Base-by-base conservation (phyloP, 2,797 vertebrate genomes). In the Urosaurus nigricauda region DNA sequence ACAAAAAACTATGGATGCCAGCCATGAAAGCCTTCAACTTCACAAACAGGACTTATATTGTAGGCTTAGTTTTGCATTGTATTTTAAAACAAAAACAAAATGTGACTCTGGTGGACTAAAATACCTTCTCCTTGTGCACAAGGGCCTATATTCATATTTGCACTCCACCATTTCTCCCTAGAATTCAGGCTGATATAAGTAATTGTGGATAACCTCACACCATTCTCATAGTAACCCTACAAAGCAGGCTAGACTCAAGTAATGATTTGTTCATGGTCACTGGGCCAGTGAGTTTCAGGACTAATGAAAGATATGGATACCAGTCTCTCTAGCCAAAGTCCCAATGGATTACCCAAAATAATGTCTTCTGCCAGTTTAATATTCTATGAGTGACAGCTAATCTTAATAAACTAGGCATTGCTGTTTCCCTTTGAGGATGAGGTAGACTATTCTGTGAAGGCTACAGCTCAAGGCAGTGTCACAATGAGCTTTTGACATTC, bases 381-480 rank as follows among this genome's bases (percentile, higher is more conserved):
- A 37, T 40, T 58, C 68, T 68, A 11, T 68, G 29, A 68, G 24
- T 21, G 81, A 43, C 60, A 83, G n/a, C 16, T 2, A 70, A 51
- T 47, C 82, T 32, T 83, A 83, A 83, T 83, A 43, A 43, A 43
- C 43, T 43, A 43, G 43, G 43, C 35, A 60, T 81, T 81, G 43
- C 63, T 75, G 19, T 37, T 73, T 73, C 37, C 29, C 37, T 75
- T 21, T 24, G 73, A 21, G 37, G 43, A 7, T 26, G 65, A 68
- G 65, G 65, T 82, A 68, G 14, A 56, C 26, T 56, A 26, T 51
- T 32, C 60, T 56, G 32, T 24, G 35, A 47, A 37, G 47, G 68
- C 32, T 51, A 84, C 56, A 32, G 65, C 65, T 68, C 65, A 68
- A 17, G 53, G 16, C 32, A 19, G 2, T 19, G 78, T 13, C 53